Conservation (phyloP, 2,888 invertebrate species). For the Volucella zonaria region DNA sequence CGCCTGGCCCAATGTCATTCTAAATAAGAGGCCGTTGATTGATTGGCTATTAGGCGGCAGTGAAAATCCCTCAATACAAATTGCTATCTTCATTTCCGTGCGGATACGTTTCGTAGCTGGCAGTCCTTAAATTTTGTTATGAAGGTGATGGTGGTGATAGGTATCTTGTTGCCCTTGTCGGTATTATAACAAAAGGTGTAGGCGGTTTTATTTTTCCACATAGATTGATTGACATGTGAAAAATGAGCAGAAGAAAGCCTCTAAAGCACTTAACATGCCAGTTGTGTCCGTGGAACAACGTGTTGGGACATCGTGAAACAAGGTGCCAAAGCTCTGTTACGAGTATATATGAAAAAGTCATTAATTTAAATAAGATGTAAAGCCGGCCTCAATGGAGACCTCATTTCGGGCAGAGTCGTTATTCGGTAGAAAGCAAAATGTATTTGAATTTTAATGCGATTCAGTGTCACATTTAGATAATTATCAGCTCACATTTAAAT, state of each 20-base stretch:
- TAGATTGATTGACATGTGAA: slow-evolving; percentile 35
- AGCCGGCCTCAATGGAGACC: neutral
- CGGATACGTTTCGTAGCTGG: neutral
- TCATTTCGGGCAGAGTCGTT: neutral
- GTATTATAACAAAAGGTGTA: neutral
- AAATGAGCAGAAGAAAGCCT: slow-evolving; percentile 5
- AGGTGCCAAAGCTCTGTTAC: slow-evolving; percentile 19
- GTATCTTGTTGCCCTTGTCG: slow-evolving; percentile 3
- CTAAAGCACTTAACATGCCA: neutral
- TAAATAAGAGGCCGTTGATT: slow-evolving; percentile 45
- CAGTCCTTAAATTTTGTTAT: slow-evolving; percentile 25
- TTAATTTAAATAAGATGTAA: slow-evolving; percentile 34
- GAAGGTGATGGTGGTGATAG: slow-evolving; percentile 15
- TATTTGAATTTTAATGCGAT: slow-evolving; percentile 17
- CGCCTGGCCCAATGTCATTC: slow-evolving; percentile 1
- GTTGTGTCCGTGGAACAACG: neutral
- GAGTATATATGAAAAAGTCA: slow-evolving; percentile 20
- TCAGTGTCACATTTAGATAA: slow-evolving; percentile 46
- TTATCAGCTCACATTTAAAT: slow-evolving; percentile 54
- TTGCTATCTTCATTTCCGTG: neutral
- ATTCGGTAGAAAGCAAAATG: neutral
- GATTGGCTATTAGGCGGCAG: slow-evolving; percentile 36
- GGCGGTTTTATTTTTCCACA: neutral
- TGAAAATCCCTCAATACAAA: slow-evolving; percentile 42
- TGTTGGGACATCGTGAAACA: slow-evolving; percentile 1